Conservation (phyloP, 2,797 vertebrate genomes). For the Glossophaga mutica region DNA sequence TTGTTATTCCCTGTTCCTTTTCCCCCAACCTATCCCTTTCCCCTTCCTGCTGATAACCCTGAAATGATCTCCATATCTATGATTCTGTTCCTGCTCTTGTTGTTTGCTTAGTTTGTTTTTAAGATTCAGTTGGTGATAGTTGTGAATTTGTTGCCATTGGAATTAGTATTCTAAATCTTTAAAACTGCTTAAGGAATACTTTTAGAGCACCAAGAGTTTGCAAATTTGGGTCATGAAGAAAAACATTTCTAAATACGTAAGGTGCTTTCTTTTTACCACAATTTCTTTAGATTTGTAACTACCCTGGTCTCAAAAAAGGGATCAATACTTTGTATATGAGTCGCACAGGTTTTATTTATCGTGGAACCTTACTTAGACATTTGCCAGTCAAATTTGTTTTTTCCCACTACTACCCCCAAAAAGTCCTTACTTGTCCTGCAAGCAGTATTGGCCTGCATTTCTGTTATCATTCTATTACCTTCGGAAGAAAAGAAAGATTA, state of each 20-base stretch:
- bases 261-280: background rate
- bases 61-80: too few relatives aligned
- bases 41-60: too few relatives aligned
- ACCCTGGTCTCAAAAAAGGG: background rate
- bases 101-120: too few relatives aligned
- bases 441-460: background rate
- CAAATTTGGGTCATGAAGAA: background rate
- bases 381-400: background rate
- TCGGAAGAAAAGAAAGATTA: constrained; percentile 6
- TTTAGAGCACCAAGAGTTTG: background rate
- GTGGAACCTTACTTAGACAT: background rate
- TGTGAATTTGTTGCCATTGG: background rate
- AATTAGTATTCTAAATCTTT: background rate
- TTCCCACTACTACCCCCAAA: background rate
- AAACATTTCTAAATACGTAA: background rate
- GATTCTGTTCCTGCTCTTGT: too few relatives aligned
- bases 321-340: background rate
- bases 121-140: too few relatives aligned
- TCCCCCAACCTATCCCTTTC: too few relatives aligned
- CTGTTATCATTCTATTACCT: background rate
- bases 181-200: background rate
- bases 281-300: background rate
- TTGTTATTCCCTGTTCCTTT: too few relatives aligned
- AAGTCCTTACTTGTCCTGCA: background rate
- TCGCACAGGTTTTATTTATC: background rate